Evolutionary conservation across 2,888 invertebrate species (phyloP), one percentile per base, ranked within the genome.

Genomic region (Thymelicus lineola): DNA sequence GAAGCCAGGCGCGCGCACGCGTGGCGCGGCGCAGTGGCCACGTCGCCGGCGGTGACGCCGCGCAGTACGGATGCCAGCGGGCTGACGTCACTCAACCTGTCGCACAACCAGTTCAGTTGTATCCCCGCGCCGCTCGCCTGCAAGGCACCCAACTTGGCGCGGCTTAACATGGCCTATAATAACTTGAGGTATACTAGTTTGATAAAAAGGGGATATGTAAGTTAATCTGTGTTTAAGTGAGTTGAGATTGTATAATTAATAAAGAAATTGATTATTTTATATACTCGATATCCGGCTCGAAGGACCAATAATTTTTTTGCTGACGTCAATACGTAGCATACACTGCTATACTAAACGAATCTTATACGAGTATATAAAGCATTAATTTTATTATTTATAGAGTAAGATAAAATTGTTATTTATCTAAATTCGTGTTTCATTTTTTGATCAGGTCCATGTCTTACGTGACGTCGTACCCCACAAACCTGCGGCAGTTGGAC

Each of bases 81-180:
- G 73, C 88, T 98, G 10, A 94, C 96, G 1, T 95, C 96, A 0
- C 94, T 99, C 6, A 98, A 98, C 91, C 94, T 99, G 46, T 97
- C 98, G 0, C 97, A 98, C 90, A 99, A 99, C 94, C 95, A 97
- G 77, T 98, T 99, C 86, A 96, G 96, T 45, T 96, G 96, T 76
- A 96, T 99, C 72, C 99, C 99, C 0, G 95, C 96, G 1, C 97
- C 97, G 59, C 90, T 99, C 50, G 97, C 99, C 2, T 99, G 99
- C 84, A 94, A 98, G 70, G 98, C 98, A 6, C 97, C 98, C 0
- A 96, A 96, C 77, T 94, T 99, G 38, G 96, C 97, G 0, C 94
- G 98, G 50, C 95, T 99, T 15, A 98, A 98, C 85, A 95, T 99
- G 95, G 97, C 98, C 0, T 97, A 98, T 82, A 99, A 99, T 88